phyloP scores from a whole-genome alignment of 2,113 vertebrate genomes.

The Albula goreensis region DNA sequence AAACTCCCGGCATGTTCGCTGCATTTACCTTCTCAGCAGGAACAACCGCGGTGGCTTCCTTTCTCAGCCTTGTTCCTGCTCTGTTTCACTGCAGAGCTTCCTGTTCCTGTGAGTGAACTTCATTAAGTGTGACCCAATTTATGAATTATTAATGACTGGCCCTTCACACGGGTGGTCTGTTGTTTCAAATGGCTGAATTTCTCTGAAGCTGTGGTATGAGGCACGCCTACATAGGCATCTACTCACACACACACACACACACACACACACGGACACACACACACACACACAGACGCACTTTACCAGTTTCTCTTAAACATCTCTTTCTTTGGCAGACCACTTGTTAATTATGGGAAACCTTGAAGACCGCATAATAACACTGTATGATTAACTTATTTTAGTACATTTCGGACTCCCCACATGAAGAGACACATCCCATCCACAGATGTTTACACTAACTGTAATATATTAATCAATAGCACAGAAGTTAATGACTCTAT shows the following conservation, averaged over 20 bases:
- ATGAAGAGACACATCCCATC: not conserved
- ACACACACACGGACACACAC: conserved; percentile 5
- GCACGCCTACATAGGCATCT: not conserved
- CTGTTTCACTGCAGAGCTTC: not conserved
- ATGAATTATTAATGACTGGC: not conserved
- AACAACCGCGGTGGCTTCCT: not conserved
- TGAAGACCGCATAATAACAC: not conserved
- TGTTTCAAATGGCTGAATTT: not conserved
- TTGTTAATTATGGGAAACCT: not conserved
- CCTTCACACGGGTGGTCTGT: not conserved
- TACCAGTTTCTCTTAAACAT: not conserved
- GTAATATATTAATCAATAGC: not conserved
- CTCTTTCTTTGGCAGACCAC: no score
- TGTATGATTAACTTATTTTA: not conserved
- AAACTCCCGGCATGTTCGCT: not conserved
- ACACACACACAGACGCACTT: not conserved
- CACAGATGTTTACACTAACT: not conserved
- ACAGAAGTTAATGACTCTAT: not conserved
- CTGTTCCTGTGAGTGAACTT: not conserved
- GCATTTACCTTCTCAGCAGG: not conserved
- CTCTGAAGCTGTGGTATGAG: not conserved
- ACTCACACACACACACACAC: not conserved
- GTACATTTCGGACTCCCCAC: not conserved
- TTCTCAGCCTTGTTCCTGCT: not conserved
- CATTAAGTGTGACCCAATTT: not conserved